Evolutionary conservation across 2,113 vertebrate species (phyloP).

Genomic region (Triplophysa rosa): DNA sequence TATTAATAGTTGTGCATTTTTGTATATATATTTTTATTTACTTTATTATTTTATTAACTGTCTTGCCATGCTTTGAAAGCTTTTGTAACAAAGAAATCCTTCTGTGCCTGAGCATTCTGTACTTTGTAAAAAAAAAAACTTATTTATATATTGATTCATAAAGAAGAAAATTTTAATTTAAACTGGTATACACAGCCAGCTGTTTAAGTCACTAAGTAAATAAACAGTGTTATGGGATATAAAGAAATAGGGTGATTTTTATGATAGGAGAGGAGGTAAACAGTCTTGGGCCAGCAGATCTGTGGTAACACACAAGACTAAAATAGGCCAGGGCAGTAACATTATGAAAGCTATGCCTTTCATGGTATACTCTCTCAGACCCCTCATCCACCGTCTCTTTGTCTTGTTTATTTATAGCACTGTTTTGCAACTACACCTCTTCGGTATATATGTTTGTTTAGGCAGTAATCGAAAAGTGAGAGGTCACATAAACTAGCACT

Average conservation of each 20-base stretch:
- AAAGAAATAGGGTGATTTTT: slow-evolving; percentile 3
- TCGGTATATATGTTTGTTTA: slow-evolving; percentile 49
- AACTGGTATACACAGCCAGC: not conserved
- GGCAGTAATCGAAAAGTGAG: slow-evolving; percentile 29
- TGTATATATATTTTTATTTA: no score
- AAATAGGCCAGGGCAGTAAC: slow-evolving; percentile 38
- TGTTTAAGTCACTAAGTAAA: not conserved
- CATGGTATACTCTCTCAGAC: not conserved
- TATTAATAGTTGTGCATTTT: no score
- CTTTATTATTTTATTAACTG: no score
- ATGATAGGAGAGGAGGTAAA: slow-evolving; percentile 17
- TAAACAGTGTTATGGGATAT: not conserved
- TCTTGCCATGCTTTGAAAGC: no score
- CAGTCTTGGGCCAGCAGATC: slow-evolving; percentile 23
- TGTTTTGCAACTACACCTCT: slow-evolving; percentile 59
- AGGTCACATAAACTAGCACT: not conserved
- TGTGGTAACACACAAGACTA: slow-evolving; percentile 26
- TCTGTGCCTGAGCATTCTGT: no score
- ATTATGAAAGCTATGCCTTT: slow-evolving; percentile 42
- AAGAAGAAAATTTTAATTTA: no score
- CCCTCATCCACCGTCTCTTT: not conserved
- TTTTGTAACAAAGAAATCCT: no score
- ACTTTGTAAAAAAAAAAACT: no score
- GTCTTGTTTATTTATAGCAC: slow-evolving; percentile 64
- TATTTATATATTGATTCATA: no score